phyloP scores from a whole-genome alignment of 2,797 vertebrate genomes.

The Micropoecilia bifurca region DNA sequence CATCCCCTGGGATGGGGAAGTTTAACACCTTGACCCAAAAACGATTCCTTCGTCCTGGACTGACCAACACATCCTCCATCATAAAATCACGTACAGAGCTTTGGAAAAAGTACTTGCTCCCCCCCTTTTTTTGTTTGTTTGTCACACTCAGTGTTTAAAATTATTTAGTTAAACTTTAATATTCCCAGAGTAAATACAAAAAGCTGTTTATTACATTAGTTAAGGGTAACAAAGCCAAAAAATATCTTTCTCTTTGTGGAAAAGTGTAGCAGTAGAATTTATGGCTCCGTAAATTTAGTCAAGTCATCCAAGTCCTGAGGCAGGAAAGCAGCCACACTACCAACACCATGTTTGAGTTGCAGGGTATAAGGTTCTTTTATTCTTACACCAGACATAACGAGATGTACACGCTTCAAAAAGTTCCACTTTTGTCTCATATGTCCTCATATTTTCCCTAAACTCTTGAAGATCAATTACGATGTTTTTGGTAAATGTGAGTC shows the following conservation, averaged over 20 bases:
- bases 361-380: not conserved
- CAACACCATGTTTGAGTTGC: not conserved
- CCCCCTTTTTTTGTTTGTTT: not conserved
- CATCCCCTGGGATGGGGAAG: slow-evolving; percentile 37
- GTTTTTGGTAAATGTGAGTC: not conserved
- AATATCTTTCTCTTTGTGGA: not conserved
- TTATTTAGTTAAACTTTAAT: not conserved
- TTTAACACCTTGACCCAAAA: slow-evolving; percentile 43
- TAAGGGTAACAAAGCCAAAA: not conserved
- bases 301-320: not conserved
- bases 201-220: not conserved
- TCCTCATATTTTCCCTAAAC: not conserved
- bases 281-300: not conserved
- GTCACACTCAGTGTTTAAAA: not conserved
- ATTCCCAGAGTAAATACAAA: not conserved
- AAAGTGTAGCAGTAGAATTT: not conserved
- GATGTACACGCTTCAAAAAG: not conserved
- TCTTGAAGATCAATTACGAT: not conserved
- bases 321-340: not conserved
- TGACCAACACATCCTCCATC: not conserved
- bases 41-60: not conserved
- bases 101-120: not conserved
- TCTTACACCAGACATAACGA: not conserved
- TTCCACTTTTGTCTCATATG: not conserved
- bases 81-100: slow-evolving; percentile 10